Base-by-base conservation (phyloP, 2,113 vertebrate genomes). In the Semnornis frantzii region DNA sequence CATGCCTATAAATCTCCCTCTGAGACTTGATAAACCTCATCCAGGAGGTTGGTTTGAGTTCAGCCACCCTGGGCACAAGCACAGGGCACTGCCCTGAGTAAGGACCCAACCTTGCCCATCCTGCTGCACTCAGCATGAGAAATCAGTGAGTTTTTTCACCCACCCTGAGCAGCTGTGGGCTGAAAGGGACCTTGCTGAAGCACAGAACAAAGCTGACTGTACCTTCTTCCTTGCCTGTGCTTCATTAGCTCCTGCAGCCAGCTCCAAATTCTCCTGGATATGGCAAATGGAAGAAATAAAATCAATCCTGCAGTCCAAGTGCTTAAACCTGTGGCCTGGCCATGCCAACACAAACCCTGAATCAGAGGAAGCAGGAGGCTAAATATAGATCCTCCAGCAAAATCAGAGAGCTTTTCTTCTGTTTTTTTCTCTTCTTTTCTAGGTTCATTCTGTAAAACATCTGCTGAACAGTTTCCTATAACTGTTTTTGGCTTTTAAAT, bases 381-480 rank as follows among this genome's bases (percentile, higher is more conserved):
- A 98, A 98, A 98, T 97, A 98, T 98, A 98, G 97, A 93, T 74
- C 68, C 80, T 87, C 97, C 62, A 97, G 96, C 96, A 97, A 97
- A 97, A 97, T 95, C 58, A 57, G 39, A 96, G 95, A 69, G 94
- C 85, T 91, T 81, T 84, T 86, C 8, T 86, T 93, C 87, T 84
- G 65, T 79, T 75, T 89, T 58, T 46, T 31, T 18, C 6, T 6
- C 20, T 92, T 97, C 96, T 92, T 92, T 92, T 85, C 95, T 97
- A 95, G 94, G 97, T 98, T 97, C 96, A 87, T 96, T 91, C 96
- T 95, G 92, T 97, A 97, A 97, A 98, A 98, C 98, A 98, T 98
- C 98, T 98, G 98, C 97, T 97, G 97, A 98, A 97, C 97, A 98
- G 98, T 98, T 98, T 98, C 98, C 98, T 98, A 98, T 98, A 98